Evolutionary conservation across 2,797 vertebrate genomes (phyloP).

Genomic region (Liparis tanakae): DNA sequence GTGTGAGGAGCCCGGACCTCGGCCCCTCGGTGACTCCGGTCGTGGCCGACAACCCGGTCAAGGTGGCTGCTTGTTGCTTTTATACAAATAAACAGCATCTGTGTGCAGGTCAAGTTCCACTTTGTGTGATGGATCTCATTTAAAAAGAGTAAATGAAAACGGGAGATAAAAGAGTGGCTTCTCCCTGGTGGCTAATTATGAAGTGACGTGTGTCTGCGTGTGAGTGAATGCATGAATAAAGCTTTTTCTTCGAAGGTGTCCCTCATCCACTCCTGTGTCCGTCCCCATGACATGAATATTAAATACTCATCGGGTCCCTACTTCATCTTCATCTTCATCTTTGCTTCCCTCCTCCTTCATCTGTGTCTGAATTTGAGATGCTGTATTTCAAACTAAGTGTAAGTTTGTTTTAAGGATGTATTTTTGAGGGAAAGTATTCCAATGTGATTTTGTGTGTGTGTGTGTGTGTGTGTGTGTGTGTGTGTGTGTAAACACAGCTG

Average conservation of each 20-base stretch:
- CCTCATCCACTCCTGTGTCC: constrained; percentile 44
- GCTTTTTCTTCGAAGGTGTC: constrained; percentile 48
- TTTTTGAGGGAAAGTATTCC: not conserved
- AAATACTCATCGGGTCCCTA: constrained; percentile 49
- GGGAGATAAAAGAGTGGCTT: constrained; percentile 10
- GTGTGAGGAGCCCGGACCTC: constrained; percentile 67
- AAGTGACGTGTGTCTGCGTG: constrained; percentile 37
- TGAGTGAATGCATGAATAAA: constrained; percentile 58
- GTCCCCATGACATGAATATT: constrained; percentile 63
- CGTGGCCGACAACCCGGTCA: constrained; percentile 42
- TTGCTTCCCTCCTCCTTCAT: constrained; percentile 13
- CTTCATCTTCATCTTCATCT: constrained; percentile 55
- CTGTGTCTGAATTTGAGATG: constrained; percentile 8
- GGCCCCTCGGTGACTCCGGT: constrained; percentile 56
- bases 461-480: constrained; percentile 15
- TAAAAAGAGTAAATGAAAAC: constrained; percentile 18
- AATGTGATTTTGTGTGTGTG: not conserved
- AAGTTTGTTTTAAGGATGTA: not conserved
- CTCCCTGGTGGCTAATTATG: constrained; percentile 40
- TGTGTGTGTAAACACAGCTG: not conserved
- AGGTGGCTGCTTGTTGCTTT: constrained; percentile 53
- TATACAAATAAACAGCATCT: constrained; percentile 7
- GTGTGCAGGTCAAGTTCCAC: constrained; percentile 13
- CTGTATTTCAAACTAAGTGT: not conserved
- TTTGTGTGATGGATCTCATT: constrained; percentile 24